Evolutionary conservation across 2,888 invertebrate species (phyloP).

Genomic region (Drosophila nr. fundita): DNA sequence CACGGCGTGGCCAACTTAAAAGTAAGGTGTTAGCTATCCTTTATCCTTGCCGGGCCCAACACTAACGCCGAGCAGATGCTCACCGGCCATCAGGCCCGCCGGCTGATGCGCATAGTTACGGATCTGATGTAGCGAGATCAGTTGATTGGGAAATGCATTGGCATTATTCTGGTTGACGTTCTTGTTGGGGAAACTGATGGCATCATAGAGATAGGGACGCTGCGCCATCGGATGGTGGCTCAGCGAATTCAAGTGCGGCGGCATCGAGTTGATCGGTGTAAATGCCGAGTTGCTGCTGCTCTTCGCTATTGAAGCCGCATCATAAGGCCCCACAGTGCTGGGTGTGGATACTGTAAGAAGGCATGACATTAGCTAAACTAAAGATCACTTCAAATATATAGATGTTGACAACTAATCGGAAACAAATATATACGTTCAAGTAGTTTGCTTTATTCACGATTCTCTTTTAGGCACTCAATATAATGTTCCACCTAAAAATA

Average conservation of each 20-base stretch:
- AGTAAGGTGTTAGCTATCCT: slow-evolving; percentile 84
- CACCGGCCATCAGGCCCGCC: slow-evolving; percentile 89
- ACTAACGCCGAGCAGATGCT: slow-evolving; percentile 87
- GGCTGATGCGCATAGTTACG: slow-evolving; percentile 98
- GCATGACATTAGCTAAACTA: not conserved
- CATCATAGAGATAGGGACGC: slow-evolving; percentile 96
- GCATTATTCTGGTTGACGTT: slow-evolving; percentile 87
- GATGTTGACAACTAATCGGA: not conserved
- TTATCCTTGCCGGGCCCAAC: slow-evolving; percentile 84
- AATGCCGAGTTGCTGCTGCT: slow-evolving; percentile 94
- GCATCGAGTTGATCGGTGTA: slow-evolving; percentile 94
- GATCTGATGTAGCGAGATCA: slow-evolving; percentile 98
- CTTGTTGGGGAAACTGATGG: slow-evolving; percentile 94
- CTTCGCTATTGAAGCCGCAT: slow-evolving; percentile 86
- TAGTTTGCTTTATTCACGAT: not conserved
- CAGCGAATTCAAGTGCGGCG: slow-evolving; percentile 90
- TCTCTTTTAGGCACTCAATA: not conserved
- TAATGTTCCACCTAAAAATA: not conserved
- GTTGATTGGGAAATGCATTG: slow-evolving; percentile 94
- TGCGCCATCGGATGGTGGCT: slow-evolving; percentile 90
- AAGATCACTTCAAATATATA: not conserved
- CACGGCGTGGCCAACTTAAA: slow-evolving; percentile 72
- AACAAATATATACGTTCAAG: not conserved
- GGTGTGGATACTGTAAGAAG: slow-evolving; percentile 79
- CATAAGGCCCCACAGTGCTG: slow-evolving; percentile 85